A percentile compares a stretch with the other conserved stretches of the same genome.
Conservation (phyloP, 2,113 vertebrate species). For the Pithys albifrons region DNA sequence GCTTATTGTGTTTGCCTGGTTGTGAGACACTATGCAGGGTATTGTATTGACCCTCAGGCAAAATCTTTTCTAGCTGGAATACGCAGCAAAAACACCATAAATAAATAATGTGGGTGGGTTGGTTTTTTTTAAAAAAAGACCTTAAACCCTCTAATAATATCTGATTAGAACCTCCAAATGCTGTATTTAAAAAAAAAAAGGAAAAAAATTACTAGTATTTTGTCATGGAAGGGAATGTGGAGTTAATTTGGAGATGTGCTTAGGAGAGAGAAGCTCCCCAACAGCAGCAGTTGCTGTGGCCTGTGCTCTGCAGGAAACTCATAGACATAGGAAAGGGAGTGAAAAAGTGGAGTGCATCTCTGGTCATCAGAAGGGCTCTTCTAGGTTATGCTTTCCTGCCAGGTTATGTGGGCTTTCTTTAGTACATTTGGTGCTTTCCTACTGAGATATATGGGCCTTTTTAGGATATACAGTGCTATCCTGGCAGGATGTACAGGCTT, state of each 20-base stretch:
- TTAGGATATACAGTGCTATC: background rate
- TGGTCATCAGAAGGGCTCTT: background rate
- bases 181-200: background rate
- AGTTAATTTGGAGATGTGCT: background rate
- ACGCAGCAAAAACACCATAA: background rate
- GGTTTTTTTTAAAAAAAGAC: background rate
- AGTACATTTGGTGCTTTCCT: background rate
- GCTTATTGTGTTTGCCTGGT: background rate
- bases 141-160: background rate
- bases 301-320: background rate
- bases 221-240: background rate
- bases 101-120: background rate
- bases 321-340: fast-evolving
- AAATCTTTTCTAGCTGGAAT: background rate
- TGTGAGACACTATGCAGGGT: background rate
- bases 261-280: background rate
- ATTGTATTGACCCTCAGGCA: background rate
- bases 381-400: background rate
- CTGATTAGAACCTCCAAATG: background rate
- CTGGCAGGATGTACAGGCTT: too few species aligned
- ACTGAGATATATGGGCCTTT: fast-evolving
- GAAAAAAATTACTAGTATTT: fast-evolving
- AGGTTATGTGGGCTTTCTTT: background rate
- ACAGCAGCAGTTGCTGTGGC: background rate
- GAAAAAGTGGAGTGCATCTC: background rate